These are phyloP conservation scores for Megalopta genalis DNA, from an alignment of 1,140 invertebrate genomes.

Conservation along the genomic window DNA sequence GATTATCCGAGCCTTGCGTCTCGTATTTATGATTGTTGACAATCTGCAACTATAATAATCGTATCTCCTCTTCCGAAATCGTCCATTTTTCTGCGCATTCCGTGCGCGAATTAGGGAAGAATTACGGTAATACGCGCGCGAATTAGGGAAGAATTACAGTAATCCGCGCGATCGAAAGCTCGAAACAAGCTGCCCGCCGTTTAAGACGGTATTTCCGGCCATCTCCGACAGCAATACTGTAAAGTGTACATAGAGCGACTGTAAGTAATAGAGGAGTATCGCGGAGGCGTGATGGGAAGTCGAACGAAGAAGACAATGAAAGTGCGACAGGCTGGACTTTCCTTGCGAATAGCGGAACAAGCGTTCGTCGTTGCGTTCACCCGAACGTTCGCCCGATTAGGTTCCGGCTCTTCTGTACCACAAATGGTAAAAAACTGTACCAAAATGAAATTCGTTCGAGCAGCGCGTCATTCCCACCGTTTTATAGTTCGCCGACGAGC, in stretches of 20 bases:
- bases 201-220: no score
- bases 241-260: constrained; percentile 24
- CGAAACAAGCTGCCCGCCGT: no score
- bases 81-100: no score
- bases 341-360: background rate
- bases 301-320: constrained; percentile 8
- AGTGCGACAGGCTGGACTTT: constrained; percentile 7
- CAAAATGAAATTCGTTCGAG: background rate
- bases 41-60: no score
- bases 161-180: no score
- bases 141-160: no score
- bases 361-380: background rate
- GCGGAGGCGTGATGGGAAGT: background rate
- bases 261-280: constrained; percentile 13
- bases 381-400: background rate
- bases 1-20: no score
- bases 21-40: no score
- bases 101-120: no score
- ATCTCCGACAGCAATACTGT: background rate
- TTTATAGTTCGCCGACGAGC: no score
- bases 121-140: no score
- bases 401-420: constrained; percentile 6
- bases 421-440: constrained; percentile 6
- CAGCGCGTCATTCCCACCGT: background rate
- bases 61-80: no score